Evolutionary conservation across 2,113 vertebrate species (phyloP).

Genomic region (Petrocephalus microphthalmus): DNA sequence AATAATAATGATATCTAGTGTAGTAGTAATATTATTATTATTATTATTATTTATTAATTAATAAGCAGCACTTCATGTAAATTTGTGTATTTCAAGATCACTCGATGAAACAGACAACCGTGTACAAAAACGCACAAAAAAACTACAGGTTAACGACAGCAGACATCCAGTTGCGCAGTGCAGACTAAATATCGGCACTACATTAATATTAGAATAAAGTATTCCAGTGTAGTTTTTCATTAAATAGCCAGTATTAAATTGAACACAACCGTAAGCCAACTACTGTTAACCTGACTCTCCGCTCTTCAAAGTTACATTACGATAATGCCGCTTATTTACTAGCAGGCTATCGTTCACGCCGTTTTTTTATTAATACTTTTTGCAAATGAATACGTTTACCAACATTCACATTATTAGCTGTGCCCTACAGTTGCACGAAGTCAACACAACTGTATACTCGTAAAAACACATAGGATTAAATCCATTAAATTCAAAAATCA

Average conservation of each 20-base stretch:
- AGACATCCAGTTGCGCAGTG: background rate
- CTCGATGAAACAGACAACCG: background rate
- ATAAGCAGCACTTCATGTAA: no score
- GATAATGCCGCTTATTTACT: background rate
- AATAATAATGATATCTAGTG: no score
- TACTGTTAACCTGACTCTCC: background rate
- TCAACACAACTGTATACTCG: background rate
- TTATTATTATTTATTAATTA: no score
- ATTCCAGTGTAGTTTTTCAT: background rate
- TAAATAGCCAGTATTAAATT: background rate
- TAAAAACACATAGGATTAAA: background rate
- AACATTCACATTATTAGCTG: background rate
- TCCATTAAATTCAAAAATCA: no score
- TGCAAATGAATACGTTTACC: background rate
- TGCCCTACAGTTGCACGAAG: background rate
- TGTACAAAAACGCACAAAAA: background rate
- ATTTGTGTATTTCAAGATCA: background rate
- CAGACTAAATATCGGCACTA: background rate
- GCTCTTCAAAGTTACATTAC: background rate
- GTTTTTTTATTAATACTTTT: background rate
- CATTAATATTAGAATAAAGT: background rate
- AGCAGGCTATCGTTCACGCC: background rate
- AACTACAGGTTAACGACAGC: background rate
- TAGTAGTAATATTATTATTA: no score
- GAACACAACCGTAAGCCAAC: background rate